These are phyloP conservation scores for Platycheirus rosarum DNA, from an alignment of 2,888 invertebrate species.

Conservation along the genomic window DNA sequence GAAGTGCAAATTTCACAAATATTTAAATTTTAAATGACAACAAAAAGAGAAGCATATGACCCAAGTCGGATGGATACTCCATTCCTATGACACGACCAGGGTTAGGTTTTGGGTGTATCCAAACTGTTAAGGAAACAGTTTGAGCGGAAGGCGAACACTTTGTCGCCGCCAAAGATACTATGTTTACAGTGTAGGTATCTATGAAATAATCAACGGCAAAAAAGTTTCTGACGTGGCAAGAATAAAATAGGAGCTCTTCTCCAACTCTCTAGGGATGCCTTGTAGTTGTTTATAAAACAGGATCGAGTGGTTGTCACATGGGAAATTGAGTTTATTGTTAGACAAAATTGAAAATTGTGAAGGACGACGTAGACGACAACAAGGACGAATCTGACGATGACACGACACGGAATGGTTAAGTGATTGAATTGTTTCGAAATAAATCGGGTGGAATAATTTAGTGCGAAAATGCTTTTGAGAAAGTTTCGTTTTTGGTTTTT, in stretches of 20 bases:
- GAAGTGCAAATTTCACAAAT: slow-evolving; percentile 60
- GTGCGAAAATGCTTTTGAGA: slow-evolving; percentile 12
- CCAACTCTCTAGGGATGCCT: background rate
- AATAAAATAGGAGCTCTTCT: background rate
- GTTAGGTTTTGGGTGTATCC: background rate
- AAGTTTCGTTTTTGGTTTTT: too few relatives aligned
- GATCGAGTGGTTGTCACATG: slow-evolving; percentile 57
- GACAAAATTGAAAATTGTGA: slow-evolving; percentile 43
- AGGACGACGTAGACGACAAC: background rate
- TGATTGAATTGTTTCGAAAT: slow-evolving; percentile 53
- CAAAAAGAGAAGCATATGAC: too few relatives aligned
- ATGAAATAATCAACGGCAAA: too few relatives aligned
- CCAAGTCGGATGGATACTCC: background rate
- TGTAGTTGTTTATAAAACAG: slow-evolving; percentile 40
- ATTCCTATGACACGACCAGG: too few relatives aligned
- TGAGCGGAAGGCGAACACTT: slow-evolving; percentile 18
- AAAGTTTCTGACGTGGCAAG: too few relatives aligned
- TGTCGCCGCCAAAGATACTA: slow-evolving; percentile 26
- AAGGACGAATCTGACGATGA: background rate
- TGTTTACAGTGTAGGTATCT: too few relatives aligned
- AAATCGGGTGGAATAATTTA: slow-evolving; percentile 44
- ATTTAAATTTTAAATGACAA: slow-evolving; percentile 58
- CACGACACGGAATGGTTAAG: background rate
- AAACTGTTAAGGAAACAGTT: slow-evolving; percentile 8
- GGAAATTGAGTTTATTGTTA: slow-evolving; percentile 68